phyloP scores from a whole-genome alignment of 2,797 vertebrate species.

The Nannoperca australis region DNA sequence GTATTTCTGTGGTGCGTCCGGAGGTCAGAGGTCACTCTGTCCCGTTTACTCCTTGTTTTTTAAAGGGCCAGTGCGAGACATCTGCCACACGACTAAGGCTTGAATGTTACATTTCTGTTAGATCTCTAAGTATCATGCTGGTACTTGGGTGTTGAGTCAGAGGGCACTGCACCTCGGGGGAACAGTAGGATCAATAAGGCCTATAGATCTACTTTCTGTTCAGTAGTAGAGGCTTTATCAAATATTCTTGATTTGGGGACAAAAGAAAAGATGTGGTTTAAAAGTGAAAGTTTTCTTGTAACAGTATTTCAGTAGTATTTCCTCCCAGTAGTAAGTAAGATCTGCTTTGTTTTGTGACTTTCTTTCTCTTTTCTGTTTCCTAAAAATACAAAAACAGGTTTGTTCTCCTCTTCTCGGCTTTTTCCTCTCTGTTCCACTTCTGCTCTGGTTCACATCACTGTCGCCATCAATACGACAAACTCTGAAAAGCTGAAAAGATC shows the following conservation, averaged over 20 bases:
- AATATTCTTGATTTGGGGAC: background rate
- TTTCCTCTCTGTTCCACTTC: background rate
- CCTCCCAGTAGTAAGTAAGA: background rate
- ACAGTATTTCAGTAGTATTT: background rate
- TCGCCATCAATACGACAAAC: constrained; percentile 27
- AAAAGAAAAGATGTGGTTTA: background rate
- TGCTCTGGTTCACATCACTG: constrained; percentile 27
- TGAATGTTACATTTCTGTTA: background rate
- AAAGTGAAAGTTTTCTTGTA: background rate
- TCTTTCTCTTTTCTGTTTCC: background rate
- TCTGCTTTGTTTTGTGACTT: background rate
- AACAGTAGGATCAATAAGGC: background rate
- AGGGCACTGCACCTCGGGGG: too few species aligned
- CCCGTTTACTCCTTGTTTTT: background rate
- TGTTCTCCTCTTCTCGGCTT: background rate
- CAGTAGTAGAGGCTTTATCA: too few species aligned
- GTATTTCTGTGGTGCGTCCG: background rate
- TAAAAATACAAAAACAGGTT: background rate
- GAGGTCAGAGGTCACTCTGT: background rate
- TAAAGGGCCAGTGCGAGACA: background rate
- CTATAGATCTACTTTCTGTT: background rate
- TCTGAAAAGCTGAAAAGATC: background rate
- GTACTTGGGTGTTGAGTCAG: background rate
- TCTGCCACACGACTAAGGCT: too few species aligned
- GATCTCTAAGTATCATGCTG: background rate